Evolutionary conservation across 2,888 invertebrate genomes (phyloP).

Genomic region (Arrhopalites spinosus): DNA sequence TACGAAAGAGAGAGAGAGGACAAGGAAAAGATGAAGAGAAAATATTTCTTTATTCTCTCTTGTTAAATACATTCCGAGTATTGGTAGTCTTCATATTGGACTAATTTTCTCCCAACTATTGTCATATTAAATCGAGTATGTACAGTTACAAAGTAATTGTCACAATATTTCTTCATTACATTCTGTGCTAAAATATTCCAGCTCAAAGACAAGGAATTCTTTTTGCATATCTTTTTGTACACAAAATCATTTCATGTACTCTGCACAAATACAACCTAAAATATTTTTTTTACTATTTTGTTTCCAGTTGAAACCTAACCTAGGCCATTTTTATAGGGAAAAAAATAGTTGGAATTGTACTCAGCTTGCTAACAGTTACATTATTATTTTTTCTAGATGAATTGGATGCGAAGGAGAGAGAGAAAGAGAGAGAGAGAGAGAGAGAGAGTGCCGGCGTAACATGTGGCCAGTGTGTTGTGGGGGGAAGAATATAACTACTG

Average conservation of each 20-base stretch:
- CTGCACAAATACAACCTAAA: too few species aligned
- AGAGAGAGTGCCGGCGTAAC: slow-evolving; percentile 18
- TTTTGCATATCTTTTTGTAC: background rate
- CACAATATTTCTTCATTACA: background rate
- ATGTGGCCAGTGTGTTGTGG: slow-evolving; percentile 34
- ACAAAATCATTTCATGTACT: background rate
- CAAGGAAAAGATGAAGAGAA: background rate
- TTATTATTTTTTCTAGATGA: slow-evolving; percentile 23
- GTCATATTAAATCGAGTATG: background rate
- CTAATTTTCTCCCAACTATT: too few species aligned
- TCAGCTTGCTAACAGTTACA: slow-evolving; percentile 20
- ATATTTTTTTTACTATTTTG: background rate
- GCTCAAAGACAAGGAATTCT: background rate
- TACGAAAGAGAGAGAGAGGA: background rate
- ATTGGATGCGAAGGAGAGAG: slow-evolving; percentile 1
- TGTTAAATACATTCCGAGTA: too few species aligned
- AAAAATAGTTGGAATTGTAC: slow-evolving; percentile 1
- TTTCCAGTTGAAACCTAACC: slow-evolving; percentile 25
- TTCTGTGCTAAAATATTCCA: background rate
- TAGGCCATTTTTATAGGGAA: slow-evolving; percentile 31
- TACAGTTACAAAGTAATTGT: background rate
- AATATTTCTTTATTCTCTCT: too few species aligned
- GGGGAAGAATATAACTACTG: slow-evolving; percentile 20
- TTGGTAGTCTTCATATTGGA: too few species aligned
- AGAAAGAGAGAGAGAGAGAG: background rate